Base-by-base conservation (phyloP, 2,888 invertebrate species). In the Pachymerium ferrugineum region DNA sequence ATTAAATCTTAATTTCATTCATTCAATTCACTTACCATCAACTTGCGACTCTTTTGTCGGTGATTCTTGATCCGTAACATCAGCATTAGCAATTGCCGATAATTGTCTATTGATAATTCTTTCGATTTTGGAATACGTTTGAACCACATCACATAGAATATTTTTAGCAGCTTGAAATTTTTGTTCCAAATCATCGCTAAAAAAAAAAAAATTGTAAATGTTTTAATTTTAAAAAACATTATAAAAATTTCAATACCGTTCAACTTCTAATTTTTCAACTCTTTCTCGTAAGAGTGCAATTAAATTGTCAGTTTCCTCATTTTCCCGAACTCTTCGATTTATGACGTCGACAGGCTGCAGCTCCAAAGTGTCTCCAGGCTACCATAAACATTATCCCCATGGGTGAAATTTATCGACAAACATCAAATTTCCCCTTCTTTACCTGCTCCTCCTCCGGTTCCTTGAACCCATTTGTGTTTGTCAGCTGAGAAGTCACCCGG, bases 391-490 rank as follows among this genome's bases (percentile, higher is more conserved):
- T 28, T 6, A 62, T 8, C 10, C 62, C 62, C 62, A n/a, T 2
- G 62, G 62, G 62, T 62, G 25, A 62, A 62, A 62, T 62, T 62
- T 62, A 62, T 62, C 62, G 62, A 62, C 62, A 62, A 62, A 62
- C 62, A 62, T 62, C 62, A 62, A 62, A 62, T 25, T 54, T 54
- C 25, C 62, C 62, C 25, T 6, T 19, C 47, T 47, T 16, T 19
- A 19, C 47, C 47, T 47, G 47, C 62, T 62, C 62, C 62, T 62
- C 62, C 62, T 62, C 62, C 62, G 62, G 62, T 62, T 62, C 62
- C 62, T 62, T 62, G 62, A 62, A 62, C 62, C 62, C 62, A 62
- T 62, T 62, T 62, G 62, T 62, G 62, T 62, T 62, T 62, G 62
- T 62, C 62, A 62, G 62, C n/a, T 28, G 62, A 28, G 12, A 62